A percentile compares a stretch with the other conserved stretches of the same genome.
phyloP scores from a whole-genome alignment of 2,797 vertebrate species.

The Falco naumanni region DNA sequence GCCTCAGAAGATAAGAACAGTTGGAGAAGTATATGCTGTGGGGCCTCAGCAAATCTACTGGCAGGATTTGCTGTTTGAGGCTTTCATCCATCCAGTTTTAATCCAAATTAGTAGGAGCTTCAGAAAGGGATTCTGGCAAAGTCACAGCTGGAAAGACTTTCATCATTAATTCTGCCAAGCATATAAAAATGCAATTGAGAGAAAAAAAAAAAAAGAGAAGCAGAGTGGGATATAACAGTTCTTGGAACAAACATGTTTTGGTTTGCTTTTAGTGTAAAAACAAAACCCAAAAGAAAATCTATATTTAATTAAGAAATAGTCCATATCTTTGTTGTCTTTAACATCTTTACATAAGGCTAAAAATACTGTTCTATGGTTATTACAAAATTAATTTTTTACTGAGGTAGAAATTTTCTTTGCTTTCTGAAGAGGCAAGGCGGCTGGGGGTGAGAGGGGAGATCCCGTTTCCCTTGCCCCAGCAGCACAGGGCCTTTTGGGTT shows the following conservation, averaged over 20 bases:
- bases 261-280: conserved; percentile 51
- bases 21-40: conserved; percentile 59
- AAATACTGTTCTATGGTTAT: conserved; percentile 13
- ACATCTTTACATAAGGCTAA: conserved; percentile 41
- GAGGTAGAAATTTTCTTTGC: background rate
- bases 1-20: conserved; percentile 69
- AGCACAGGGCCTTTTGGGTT: background rate
- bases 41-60: conserved; percentile 59
- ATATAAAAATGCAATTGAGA: conserved; percentile 56
- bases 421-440: background rate
- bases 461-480: background rate
- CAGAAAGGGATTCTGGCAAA: conserved; percentile 70
- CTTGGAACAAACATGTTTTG: conserved; percentile 25
- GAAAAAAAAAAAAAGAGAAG: background rate
- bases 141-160: conserved; percentile 70
- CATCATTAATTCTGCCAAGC: conserved; percentile 68
- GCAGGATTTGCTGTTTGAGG: conserved; percentile 66
- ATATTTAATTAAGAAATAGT: conserved; percentile 46
- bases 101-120: conserved; percentile 78
- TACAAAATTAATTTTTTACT: background rate
- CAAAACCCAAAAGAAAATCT: conserved; percentile 52
- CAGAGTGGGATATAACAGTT: background rate
- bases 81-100: conserved; percentile 72
- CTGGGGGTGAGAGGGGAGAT: background rate
- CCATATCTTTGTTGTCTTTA: conserved; percentile 13